Evolutionary conservation across 2,113 vertebrate genomes (phyloP), one percentile per base, ranked within the genome.

Genomic region (Amazona vittata): DNA sequence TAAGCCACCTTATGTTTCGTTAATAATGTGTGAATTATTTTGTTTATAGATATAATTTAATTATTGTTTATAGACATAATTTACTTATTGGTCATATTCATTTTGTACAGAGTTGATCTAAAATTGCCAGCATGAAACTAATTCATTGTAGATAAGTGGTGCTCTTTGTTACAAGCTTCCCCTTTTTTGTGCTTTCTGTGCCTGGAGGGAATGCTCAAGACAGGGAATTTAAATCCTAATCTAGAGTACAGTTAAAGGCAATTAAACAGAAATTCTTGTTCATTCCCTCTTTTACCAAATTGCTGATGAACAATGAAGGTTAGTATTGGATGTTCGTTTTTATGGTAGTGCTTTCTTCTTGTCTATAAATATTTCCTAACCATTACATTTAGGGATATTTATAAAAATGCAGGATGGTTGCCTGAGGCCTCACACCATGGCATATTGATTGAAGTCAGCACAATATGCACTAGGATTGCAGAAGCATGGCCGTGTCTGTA

Each of bases 201-300:
- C 70, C 90, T 92, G 52, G 65, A 83, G 85, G 69, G 74, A 89
- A 89, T 79, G 74, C 55, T 86, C n/a, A 15, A 47, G 68, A 75
- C 3, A 5, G 46, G 64, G 60, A 89, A 90, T 89, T 84, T n/a
- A 78, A 94, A 93, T 93, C n/a, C 25, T 75, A 26, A 69, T 93
- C 74, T 92, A 52, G 41, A 86, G 44, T 74, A 53, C 67, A 87
- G 55, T 95, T 94, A 62, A 93, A 92, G 49, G 69, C 88, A 93
- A 89, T 96, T 97, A 96, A 92, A 95, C 89, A 26, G 75, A 78
- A 88, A 86, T 94, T 84, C 47, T 93, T 73, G 43, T 28, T 94
- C 75, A 24, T 19, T 74, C 49, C 7, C 11, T 17, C 26, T 75
- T 68, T 89, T 79, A 65, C 64, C 79, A 63, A 65, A 29, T 93